Base-by-base conservation (phyloP, 30 jellyfish, hydroid and myxozoan genomes). In the Morbakka virulenta region DNA sequence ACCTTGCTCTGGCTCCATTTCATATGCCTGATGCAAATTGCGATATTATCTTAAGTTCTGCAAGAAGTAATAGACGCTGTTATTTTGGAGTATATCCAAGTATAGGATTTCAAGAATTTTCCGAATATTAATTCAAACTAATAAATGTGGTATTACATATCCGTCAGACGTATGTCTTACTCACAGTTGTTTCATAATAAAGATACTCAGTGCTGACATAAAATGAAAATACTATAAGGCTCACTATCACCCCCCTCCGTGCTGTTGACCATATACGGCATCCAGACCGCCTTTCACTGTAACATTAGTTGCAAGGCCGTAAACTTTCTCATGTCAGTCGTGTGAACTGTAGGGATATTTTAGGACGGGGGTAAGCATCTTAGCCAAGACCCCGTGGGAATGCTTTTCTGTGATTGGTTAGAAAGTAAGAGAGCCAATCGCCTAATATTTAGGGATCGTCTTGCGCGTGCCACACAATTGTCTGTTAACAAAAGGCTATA, bases 401-500 rank as follows among this genome's bases (percentile, higher is more conserved):
- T 74, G 95, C 76, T 75, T 61, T 57, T 11, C 62, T 83, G 69
- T 74, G 95, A 83, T 83, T 83, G 95, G 95, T 80, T 69, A 32
- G 30, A 26, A 65, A 32, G 32, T 36, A 49, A 49, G 87, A 79
- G 88, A 72, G 82, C 83, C 95, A 83, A 74, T 74, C 65, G 95
- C 74, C 73, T 49, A 49, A 72, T 66, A 83, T 74, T 61, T 20
- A 64, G 41, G 95, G 63, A 72, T 83, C 74, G 88, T 83, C 65
- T 57, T 53, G 72, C 88, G 95, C 95, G 95, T 83, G 95, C 95
- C 95, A 81, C 74, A 49, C 95, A 67, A 83, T 83, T 83, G 88
- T 67, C 35, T 78, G 68, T 76, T 62, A 79, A 83, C 95, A 83
- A 83, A 83, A 51, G 83, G 83, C 71, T 64, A 50, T 83, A 83